Evolutionary conservation across 2,888 invertebrate species (phyloP), one percentile per base, ranked within the genome.

Genomic region (Drepana falcataria): DNA sequence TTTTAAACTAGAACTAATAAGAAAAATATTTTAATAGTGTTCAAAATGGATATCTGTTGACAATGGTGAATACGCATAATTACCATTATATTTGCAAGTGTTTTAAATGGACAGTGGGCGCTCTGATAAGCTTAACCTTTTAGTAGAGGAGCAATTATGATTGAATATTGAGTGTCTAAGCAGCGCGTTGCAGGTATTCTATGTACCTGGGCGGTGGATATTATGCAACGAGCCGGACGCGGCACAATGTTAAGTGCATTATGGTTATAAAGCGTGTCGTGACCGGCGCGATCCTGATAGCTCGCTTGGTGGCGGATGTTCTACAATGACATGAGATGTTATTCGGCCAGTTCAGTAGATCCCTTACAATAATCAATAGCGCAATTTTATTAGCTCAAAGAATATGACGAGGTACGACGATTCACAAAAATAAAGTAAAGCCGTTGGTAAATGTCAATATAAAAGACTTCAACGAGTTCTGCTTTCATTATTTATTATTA

Each of bases 181-280:
- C 66, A 54, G 70, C 71, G 71, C 21, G 21, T 21, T 76, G 69
- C 63, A 61, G 59, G 70, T 64, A 59, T 65, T 70, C 64, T 72
- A 75, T 73, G 75, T 74, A 74, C 73, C 70, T 73, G 73, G 68
- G 75, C 73, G 76, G 75, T 77, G 75, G 68, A 72, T 73, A 85
- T 88, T 87, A 87, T 85, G 85, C 85, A 88, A 88, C 66, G 61
- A 88, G 83, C 83, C 87, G 87, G 88, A 88, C 83, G 71, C 81
- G 75, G 72, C 78, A 85, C 84, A 87, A 81, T 85, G 81, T 79
- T 80, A 76, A 78, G 75, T 79, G 77, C 79, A 81, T 79, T 83
- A 71, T 71, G 72, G 71, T 72, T 72, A 68, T 71, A 67, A 60
- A 59, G 60, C 65, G 63, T 58, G 73, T 81, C 87, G 86, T 87